A percentile compares a stretch with the other conserved stretches of the same genome.
phyloP scores from a whole-genome alignment of 2,888 invertebrate species.

The Eudasyphora cyanicolor region DNA sequence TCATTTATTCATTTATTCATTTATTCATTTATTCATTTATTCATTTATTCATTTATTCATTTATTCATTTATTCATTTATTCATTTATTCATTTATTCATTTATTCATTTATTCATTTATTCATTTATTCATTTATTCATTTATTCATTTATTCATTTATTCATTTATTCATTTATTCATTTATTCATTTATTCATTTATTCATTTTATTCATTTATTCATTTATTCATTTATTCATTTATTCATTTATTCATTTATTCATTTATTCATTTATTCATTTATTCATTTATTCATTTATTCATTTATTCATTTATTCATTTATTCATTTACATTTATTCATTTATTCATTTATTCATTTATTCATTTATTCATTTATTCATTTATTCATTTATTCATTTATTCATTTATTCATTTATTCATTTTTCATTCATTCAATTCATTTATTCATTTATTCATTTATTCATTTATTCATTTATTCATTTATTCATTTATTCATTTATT shows the following conservation, averaged over 20 bases:
- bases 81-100: slow-evolving; percentile 1
- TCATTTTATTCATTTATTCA: not conserved
- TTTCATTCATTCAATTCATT: no score
- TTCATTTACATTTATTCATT: not conserved
- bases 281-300: slow-evolving; percentile 1
- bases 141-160: slow-evolving; percentile 1
- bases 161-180: slow-evolving; percentile 1
- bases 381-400: slow-evolving; percentile 1
- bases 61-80: slow-evolving; percentile 1
- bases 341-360: slow-evolving; percentile 1
- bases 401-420: slow-evolving; percentile 12
- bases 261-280: slow-evolving; percentile 1
- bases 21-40: not conserved
- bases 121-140: slow-evolving; percentile 1
- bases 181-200: slow-evolving; percentile 1
- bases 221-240: slow-evolving; percentile 1
- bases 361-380: slow-evolving; percentile 1
- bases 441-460: not conserved
- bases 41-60: slow-evolving; percentile 1
- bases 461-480: not conserved
- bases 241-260: not conserved
- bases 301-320: not conserved
- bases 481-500: slow-evolving; percentile 1
- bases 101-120: not conserved
- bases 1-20: not conserved